Percentiles rank a stretch among this genome's conserved stretches.
Evolutionary conservation across 2,888 invertebrate species (phyloP).

Genomic region (Podabrus alpinus): DNA sequence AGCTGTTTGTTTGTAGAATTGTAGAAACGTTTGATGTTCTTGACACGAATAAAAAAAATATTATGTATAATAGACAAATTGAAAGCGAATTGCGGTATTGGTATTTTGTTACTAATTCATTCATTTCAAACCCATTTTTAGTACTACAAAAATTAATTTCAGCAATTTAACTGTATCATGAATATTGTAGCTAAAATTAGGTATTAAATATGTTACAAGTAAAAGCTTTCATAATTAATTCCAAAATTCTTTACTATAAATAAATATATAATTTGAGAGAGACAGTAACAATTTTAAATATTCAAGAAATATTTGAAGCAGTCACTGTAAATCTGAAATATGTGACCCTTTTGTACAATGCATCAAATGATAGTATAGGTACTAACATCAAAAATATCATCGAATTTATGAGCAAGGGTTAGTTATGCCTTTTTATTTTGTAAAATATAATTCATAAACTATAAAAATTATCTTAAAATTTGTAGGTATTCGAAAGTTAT

Average conservation of each 20-base stretch:
- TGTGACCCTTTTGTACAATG: neutral
- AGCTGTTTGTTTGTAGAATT: no score
- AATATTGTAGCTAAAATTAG: no score
- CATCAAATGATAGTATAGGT: neutral
- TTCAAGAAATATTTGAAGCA: neutral
- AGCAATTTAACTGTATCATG: no score
- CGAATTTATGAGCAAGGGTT: neutral
- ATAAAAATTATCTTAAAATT: neutral
- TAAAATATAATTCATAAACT: neutral
- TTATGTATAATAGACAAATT: no score
- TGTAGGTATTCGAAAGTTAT: no score
- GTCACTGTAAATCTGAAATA: neutral
- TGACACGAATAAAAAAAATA: no score
- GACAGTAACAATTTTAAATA: neutral
- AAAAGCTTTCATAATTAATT: neutral
- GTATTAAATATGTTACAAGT: neutral
- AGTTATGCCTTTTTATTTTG: neutral
- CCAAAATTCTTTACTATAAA: no score
- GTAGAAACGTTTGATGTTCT: no score
- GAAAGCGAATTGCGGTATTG: no score
- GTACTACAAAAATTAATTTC: no score
- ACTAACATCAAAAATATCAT: neutral
- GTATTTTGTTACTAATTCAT: no score
- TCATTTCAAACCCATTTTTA: no score
- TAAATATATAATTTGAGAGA: neutral